Conservation (phyloP, 2,888 invertebrate species). For the Megamerina dolium region DNA sequence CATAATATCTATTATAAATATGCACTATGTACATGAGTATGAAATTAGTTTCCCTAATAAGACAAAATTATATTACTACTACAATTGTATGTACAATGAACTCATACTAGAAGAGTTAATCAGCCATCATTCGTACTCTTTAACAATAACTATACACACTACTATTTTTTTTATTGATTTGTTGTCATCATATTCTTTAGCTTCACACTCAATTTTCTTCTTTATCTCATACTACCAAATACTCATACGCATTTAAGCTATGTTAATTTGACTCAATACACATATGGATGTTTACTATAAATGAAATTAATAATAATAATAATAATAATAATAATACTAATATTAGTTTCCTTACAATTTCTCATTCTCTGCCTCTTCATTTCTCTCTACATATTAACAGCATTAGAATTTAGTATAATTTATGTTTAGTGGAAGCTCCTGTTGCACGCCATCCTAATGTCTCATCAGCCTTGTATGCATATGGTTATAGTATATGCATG, state of each 20-base stretch:
- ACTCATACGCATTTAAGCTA: slow-evolving; percentile 2
- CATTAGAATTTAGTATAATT: slow-evolving; percentile 9
- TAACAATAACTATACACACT: too few relatives aligned
- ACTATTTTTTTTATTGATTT: neutral
- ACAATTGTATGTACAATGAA: too few relatives aligned
- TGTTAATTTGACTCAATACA: too few relatives aligned
- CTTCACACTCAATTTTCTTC: neutral
- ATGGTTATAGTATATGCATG: neutral
- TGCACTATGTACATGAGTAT: too few relatives aligned
- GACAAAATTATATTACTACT: too few relatives aligned
- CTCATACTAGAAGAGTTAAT: too few relatives aligned
- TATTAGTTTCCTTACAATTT: slow-evolving; percentile 11
- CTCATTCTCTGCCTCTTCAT: slow-evolving; percentile 2
- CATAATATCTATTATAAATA: too few relatives aligned
- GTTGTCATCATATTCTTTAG: neutral
- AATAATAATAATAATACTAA: slow-evolving; percentile 7
- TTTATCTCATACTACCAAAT: neutral
- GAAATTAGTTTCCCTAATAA: too few relatives aligned
- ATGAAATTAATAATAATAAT: too few relatives aligned
- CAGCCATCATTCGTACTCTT: too few relatives aligned
- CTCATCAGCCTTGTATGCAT: slow-evolving; percentile 17
- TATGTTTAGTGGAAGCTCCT: slow-evolving; percentile 45
- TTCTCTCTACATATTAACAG: too few relatives aligned
- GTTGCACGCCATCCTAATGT: slow-evolving; percentile 34
- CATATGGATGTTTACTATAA: too few relatives aligned